Evolutionary conservation across 2,797 vertebrate genomes (phyloP).

Genomic region (Scyliorhinus canicula): DNA sequence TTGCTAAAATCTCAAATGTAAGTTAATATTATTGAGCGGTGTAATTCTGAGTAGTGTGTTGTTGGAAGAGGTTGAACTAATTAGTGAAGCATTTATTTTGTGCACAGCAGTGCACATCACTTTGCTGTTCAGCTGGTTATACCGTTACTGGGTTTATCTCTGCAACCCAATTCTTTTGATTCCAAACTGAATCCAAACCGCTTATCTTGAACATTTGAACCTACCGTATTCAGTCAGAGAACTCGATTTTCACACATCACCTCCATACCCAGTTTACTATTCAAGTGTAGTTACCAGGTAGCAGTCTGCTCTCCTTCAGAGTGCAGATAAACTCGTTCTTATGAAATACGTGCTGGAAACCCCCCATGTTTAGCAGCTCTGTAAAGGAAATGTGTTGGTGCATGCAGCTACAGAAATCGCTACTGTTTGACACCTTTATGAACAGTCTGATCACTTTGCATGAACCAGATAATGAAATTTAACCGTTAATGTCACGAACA

Average conservation of each 20-base stretch:
- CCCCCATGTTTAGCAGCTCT: background rate
- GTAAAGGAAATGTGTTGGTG: background rate
- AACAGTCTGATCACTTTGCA: background rate
- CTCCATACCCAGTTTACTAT: background rate
- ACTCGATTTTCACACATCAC: background rate
- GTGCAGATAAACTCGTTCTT: background rate
- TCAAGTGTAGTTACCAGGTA: background rate
- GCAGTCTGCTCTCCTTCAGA: background rate
- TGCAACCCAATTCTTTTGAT: background rate
- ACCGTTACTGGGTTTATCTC: background rate
- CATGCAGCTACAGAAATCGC: background rate
- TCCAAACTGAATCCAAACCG: background rate
- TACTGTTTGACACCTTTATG: slow-evolving; percentile 13
- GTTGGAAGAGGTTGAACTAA: background rate
- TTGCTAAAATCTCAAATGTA: background rate
- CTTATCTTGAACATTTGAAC: background rate
- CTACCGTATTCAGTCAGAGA: background rate
- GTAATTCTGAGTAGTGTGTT: background rate
- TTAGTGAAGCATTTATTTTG: background rate
- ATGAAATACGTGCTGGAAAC: background rate
- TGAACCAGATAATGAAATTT: background rate
- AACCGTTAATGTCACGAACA: background rate
- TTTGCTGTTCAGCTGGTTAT: background rate
- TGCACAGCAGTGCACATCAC: background rate
- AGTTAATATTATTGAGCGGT: background rate